Evolutionary conservation across 2,113 vertebrate genomes (phyloP), one percentile per base, ranked within the genome.

Genomic region (Budorcas taxicolor): DNA sequence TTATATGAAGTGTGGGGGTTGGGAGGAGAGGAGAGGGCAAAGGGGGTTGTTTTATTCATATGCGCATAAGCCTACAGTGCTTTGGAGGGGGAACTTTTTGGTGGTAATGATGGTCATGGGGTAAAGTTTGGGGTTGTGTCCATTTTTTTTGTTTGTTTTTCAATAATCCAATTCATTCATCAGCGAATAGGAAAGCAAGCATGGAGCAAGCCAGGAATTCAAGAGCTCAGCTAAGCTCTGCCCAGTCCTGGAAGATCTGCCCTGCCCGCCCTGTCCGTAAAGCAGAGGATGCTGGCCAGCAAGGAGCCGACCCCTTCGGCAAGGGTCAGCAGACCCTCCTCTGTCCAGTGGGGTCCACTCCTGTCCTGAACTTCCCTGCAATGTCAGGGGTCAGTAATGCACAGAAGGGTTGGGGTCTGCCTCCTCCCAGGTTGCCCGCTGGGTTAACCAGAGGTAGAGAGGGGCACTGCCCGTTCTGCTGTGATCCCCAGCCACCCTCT

Each of bases 261-360:
- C 21, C 15, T 43, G 33, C 25, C 36, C 1, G 0, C 71, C 71
- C 16, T 43, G 33, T 21, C 43, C 1, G 0, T 7, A 21, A 43
- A 5, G 17, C 47, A 94, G 25, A 71, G 12, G 1, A 5, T 15
- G 3, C 33, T 1, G 57, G 3, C 29, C 9, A 9, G 19, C 55
- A n/a, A 6, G 6, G 25, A 5, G 17, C 14, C 0, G 0, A 16
- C 60, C 13, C 33, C 23, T 7, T 50, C 5, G 21, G 21, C 23
- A 14, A n/a, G 19, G 31, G 7, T 5, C 31, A 43, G 36, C 5
- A 33, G 23, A 2, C 7, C 27, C 17, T 29, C 16, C 23, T 55
- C n/a, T 3, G 2, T 13, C 43, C 29, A 3, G 52, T 8, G 29
- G 9, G 5, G 15, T 58, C 43, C 71, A 17, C 8, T 40, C 31